Base-by-base conservation (phyloP, 2,113 vertebrate species). In the Pomatostomus ruficeps region DNA sequence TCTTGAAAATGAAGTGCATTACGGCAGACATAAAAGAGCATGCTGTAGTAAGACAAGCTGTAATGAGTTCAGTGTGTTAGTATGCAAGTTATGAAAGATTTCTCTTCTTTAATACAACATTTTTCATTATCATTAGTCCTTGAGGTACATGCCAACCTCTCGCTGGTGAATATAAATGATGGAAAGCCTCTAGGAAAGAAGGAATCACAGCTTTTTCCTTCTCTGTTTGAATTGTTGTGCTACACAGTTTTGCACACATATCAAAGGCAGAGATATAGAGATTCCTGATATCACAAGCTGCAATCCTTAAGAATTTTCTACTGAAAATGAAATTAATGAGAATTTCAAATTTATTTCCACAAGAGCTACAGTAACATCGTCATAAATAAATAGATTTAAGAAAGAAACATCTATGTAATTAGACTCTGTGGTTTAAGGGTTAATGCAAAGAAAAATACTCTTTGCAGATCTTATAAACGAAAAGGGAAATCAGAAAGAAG, bases 41-140 rank as follows among this genome's bases (percentile, higher is more conserved):
- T 83, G 88, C 46, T 92, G 88, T 84, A 70, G 79, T 90, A 81
- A 90, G 91, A 96, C 87, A 91, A 91, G 87, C 76, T 93, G 70
- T 95, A 96, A 95, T 97, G 93, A 95, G 83, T 95, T 95, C 72
- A 90, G 51, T 72, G 80, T 95, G 95, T 97, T 97, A 96, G 82
- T 81, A 96, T 92, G 90, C 80, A 95, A 95, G 88, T 94, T 96
- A 96, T 85, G 80, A 88, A 96, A 93, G 70, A 92, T 92, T 96
- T 93, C 84, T 95, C 14, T 76, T 88, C 93, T 95, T 95, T 91
- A 96, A 94, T 72, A 83, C 80, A 95, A 80, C 77, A 94, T 95
- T 92, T 96, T 95, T 96, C 95, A 96, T 95, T 97, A 95, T 94
- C 95, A 96, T 96, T 95, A 97, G 86, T 96, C 97, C 94, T 96